Base-by-base conservation (phyloP, 2,888 invertebrate genomes). In the Acutogordius australiensis region DNA sequence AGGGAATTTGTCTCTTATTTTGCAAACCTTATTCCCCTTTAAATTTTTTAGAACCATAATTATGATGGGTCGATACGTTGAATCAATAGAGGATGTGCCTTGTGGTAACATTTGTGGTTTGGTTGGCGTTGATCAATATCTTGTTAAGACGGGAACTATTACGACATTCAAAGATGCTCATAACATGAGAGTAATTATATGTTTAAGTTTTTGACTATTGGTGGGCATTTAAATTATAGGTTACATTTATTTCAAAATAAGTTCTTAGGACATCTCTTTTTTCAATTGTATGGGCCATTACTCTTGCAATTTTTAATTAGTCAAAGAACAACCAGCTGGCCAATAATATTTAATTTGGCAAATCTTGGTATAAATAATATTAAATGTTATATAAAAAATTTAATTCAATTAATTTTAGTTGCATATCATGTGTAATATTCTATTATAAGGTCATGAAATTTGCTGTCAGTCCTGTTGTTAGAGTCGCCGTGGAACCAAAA, bases 51-150 rank as follows among this genome's bases (percentile, higher is more conserved):
- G 91, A 75, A 97, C 97, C 63, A 90, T 99, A 71, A 79, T 97
- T 69, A 99, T 99, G 97, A 99, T 99, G 97, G 97, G 97, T 65
- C 84, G 97, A 76, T 91, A 91, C 70, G 85, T 85, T 63, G 97
- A 99, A 75, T 88, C 97, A 64, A 97, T 99, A 68, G 94, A 97
- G 74, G 91, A 99, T 76, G 94, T 97, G 64, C 97, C 97, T 63
- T 87, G 81, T 65, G 91, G 90, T 68, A 99, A 99, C 79, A 99
- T 99, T 75, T 97, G 94, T 72, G 97, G 97, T 77, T 78, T 99
- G 69, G 97, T 99, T 66, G 97, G 97, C 70, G 94, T 99, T 60
- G 97, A 99, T 78, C 94, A 99, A 76, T 99, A 85, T 77, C 78
- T 99, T 70, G 84, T 99, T 62, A 99, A 99, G 75, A 97, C 94